Percentiles rank a stretch among this genome's conserved stretches.
phyloP scores from a whole-genome alignment of 2,888 invertebrate genomes.

The Megastigmus dorsalis region DNA sequence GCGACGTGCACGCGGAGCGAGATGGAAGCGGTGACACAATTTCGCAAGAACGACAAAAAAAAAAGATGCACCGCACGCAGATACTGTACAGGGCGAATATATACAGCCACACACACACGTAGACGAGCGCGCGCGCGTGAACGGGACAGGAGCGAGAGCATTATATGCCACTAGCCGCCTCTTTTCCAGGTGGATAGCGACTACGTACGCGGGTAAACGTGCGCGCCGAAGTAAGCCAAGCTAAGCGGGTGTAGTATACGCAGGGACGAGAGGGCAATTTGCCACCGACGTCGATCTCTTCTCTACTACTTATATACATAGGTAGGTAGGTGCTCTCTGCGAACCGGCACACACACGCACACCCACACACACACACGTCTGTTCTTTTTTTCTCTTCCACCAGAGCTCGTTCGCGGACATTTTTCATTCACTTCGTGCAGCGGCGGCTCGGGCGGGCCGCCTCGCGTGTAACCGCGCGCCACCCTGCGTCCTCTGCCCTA shows the following conservation, averaged over 20 bases:
- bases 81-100: no score
- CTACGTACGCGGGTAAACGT: no score
- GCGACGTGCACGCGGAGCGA: background rate
- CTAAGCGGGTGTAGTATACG: no score
- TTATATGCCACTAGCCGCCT: background rate
- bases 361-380: background rate
- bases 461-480: conserved; percentile 7
- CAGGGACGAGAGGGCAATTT: conserved; percentile 29
- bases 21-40: background rate
- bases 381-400: background rate
- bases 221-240: no score
- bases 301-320: no score
- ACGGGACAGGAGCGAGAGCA: no score
- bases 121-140: background rate
- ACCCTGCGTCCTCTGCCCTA: no score
- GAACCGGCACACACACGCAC: background rate
- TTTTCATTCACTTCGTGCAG: conserved; percentile 36
- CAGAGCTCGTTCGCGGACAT: conserved; percentile 11
- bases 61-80: no score
- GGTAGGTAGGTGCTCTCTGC: background rate
- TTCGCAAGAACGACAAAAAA: no score
- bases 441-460: no score
- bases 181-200: background rate
- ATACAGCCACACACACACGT: background rate
- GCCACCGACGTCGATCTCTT: conserved; percentile 24